phyloP scores from a whole-genome alignment of 2,888 invertebrate species.

The Limnephilus marmoratus region DNA sequence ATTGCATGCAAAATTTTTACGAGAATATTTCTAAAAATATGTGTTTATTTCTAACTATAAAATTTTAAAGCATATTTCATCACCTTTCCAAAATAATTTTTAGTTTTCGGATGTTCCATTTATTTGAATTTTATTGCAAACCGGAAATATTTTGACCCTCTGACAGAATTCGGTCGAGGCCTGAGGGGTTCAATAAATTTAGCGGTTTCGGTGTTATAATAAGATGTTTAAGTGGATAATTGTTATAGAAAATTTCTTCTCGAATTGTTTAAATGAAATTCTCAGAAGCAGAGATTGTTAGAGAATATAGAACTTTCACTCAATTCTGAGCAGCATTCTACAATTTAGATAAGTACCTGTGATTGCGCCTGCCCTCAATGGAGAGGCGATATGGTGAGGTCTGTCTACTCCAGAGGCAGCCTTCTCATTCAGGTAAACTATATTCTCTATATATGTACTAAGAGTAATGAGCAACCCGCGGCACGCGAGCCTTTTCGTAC shows the following conservation, averaged over 20 bases:
- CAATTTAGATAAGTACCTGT: not conserved
- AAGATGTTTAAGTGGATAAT: not conserved
- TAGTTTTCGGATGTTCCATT: too few relatives aligned
- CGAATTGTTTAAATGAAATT: not conserved
- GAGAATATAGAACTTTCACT: not conserved
- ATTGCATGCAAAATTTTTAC: too few relatives aligned
- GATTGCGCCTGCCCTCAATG: not conserved
- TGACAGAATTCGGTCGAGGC: too few relatives aligned
- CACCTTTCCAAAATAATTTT: too few relatives aligned
- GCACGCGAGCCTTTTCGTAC: too few relatives aligned
- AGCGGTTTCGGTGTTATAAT: not conserved
- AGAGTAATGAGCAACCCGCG: too few relatives aligned
- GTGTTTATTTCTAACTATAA: too few relatives aligned
- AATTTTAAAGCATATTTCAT: too few relatives aligned
- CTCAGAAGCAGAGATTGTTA: not conserved
- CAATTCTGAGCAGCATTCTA: not conserved
- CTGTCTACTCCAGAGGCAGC: not conserved
- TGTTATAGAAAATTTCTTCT: not conserved
- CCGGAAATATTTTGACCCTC: too few relatives aligned
- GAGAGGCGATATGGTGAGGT: not conserved
- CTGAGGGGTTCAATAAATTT: too few relatives aligned
- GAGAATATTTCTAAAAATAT: too few relatives aligned
- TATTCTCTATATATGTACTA: not conserved
- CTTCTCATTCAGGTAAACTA: not conserved
- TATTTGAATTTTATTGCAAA: too few relatives aligned